A percentile compares a stretch with the other conserved stretches of the same genome.
Evolutionary conservation across 2,888 invertebrate species (phyloP).

Genomic region (Diaprepes abbreviatus): DNA sequence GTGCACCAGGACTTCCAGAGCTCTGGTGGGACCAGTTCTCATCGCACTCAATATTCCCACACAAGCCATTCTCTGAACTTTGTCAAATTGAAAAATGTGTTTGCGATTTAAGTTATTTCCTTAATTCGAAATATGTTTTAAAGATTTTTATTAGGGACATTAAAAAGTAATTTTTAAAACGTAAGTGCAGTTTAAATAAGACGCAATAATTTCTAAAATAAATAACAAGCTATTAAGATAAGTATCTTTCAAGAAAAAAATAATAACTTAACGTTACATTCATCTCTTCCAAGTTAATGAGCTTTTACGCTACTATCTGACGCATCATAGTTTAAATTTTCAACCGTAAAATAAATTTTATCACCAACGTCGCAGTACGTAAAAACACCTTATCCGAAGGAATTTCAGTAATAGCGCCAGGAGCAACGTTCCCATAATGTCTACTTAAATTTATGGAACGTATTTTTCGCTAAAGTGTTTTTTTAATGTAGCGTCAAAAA

Average conservation of each 20-base stretch:
- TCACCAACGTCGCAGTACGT: not conserved
- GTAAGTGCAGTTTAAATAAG: too few species aligned
- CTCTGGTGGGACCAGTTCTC: too few species aligned
- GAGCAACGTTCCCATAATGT: not conserved
- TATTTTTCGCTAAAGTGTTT: not conserved
- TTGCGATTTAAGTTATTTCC: too few species aligned
- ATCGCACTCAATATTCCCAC: too few species aligned
- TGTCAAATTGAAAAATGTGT: too few species aligned
- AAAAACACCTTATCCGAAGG: not conserved
- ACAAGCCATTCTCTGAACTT: too few species aligned
- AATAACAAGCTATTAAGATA: not conserved
- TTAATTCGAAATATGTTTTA: too few species aligned
- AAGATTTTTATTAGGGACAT: too few species aligned
- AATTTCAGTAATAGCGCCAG: not conserved
- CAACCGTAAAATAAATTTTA: slow-evolving; percentile 4
- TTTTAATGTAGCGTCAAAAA: not conserved
- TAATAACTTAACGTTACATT: not conserved
- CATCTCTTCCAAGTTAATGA: not conserved
- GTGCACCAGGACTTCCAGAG: too few species aligned
- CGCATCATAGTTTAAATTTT: not conserved
- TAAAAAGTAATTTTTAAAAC: too few species aligned
- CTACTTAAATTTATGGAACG: not conserved
- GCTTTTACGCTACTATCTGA: not conserved
- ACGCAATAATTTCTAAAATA: too few species aligned
- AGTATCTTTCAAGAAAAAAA: not conserved